Evolutionary conservation across 2,888 invertebrate genomes (phyloP).

Genomic region (Galerucella nymphaeae): DNA sequence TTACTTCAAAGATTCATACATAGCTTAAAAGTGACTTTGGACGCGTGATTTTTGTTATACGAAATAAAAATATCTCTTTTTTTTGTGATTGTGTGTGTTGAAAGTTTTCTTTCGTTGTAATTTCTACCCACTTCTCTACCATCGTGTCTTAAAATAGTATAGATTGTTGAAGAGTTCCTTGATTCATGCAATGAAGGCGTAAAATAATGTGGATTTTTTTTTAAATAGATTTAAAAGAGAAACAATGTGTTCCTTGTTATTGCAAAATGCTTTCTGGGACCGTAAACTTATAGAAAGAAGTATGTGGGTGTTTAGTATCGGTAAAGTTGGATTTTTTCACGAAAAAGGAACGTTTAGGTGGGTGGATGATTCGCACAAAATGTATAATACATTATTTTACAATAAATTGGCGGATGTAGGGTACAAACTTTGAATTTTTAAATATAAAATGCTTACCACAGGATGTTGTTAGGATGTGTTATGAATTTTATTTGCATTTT

Average conservation of each 20-base stretch:
- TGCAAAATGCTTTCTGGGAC: constrained; percentile 4
- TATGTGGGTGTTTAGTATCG: background rate
- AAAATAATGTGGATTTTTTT: constrained; percentile 4
- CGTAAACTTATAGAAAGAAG: background rate
- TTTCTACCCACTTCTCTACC: background rate
- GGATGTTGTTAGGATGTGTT: background rate
- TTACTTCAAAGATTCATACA: too few relatives aligned
- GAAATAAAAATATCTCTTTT: too few relatives aligned
- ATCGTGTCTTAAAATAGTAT: constrained; percentile 9
- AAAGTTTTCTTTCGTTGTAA: too few relatives aligned
- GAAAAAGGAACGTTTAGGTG: background rate
- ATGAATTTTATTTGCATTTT: background rate
- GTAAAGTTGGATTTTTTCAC: background rate
- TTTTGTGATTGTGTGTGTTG: too few relatives aligned
- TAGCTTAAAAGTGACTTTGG: too few relatives aligned
- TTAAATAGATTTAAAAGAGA: background rate
- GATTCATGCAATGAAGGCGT: constrained; percentile 9
- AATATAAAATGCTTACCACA: background rate
- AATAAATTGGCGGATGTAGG: background rate
- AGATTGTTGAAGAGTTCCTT: constrained; percentile 1
- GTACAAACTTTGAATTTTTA: background rate
- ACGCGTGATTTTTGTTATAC: too few relatives aligned
- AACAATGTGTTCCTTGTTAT: constrained; percentile 11
- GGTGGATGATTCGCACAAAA: background rate
- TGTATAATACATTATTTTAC: background rate